Evolutionary conservation across 1,140 invertebrate genomes (phyloP).

Genomic region (Nixonia krombeini): DNA sequence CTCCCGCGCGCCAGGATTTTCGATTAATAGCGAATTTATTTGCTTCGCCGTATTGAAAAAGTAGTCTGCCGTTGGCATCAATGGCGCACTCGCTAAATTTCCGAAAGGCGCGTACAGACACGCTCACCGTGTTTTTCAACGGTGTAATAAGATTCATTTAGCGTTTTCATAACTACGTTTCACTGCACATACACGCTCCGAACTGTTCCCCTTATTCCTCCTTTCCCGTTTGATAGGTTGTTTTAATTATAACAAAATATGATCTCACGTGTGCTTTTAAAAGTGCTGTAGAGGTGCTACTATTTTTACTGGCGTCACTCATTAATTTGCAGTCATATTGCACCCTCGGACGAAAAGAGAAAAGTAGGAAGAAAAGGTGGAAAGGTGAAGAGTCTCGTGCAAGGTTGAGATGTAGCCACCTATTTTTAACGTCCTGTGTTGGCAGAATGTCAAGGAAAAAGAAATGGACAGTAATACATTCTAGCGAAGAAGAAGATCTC

Average conservation of each 20-base stretch:
- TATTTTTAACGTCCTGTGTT: constrained; percentile 3
- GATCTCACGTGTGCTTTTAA: not conserved
- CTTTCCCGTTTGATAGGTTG: too few species aligned
- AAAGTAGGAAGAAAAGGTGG: constrained; percentile 2
- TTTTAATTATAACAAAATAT: too few species aligned
- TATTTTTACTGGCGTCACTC: not conserved
- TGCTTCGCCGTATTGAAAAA: constrained; percentile 48
- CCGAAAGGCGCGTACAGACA: too few species aligned
- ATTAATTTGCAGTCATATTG: not conserved
- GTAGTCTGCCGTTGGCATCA: constrained; percentile 45
- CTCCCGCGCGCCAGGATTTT: constrained; percentile 18
- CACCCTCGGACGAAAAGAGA: constrained; percentile 8
- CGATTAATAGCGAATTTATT: constrained; percentile 47
- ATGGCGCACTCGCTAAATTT: constrained; percentile 28
- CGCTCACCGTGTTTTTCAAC: too few species aligned
- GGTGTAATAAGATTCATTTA: too few species aligned
- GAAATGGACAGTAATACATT: constrained; percentile 40
- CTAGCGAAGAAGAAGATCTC: constrained; percentile 51
- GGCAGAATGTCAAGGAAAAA: constrained; percentile 30
- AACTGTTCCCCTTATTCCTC: too few species aligned
- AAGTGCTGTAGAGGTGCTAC: not conserved
- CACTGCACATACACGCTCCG: too few species aligned
- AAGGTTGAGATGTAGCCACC: constrained; percentile 16
- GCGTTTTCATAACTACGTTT: too few species aligned
- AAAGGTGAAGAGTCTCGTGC: constrained; percentile 24